A percentile compares a stretch with the other conserved stretches of the same genome.
phyloP scores from a whole-genome alignment of 2,888 invertebrate genomes.

The Drosophila mercatorum region DNA sequence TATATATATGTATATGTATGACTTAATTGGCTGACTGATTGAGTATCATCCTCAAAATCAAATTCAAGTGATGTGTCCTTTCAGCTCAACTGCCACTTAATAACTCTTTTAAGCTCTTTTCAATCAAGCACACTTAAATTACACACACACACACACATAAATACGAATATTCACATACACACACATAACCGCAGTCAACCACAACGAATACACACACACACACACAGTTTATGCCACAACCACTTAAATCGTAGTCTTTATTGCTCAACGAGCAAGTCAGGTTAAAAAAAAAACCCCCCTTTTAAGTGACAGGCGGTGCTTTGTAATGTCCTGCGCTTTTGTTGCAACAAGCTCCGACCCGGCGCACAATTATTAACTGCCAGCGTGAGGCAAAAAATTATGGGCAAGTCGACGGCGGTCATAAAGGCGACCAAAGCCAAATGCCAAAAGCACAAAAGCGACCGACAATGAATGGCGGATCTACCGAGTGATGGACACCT shows the following conservation, averaged over 20 bases:
- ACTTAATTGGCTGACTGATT: not conserved
- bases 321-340: slow-evolving; percentile 33
- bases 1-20: not conserved
- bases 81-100: slow-evolving; percentile 19
- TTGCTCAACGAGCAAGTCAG: not conserved
- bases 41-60: slow-evolving; percentile 6
- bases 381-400: slow-evolving; percentile 25
- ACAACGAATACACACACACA: not conserved
- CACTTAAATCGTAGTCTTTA: slow-evolving; percentile 30
- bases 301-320: slow-evolving; percentile 52
- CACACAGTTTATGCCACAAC: slow-evolving; percentile 17
- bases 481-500: slow-evolving; percentile 43
- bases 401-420: slow-evolving; percentile 37
- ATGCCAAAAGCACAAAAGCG: slow-evolving; percentile 59
- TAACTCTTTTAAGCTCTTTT: slow-evolving; percentile 18
- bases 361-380: slow-evolving; percentile 54
- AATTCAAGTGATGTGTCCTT: slow-evolving; percentile 16
- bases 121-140: slow-evolving; percentile 28
- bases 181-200: not conserved
- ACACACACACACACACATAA: slow-evolving; percentile 7
- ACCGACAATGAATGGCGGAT: slow-evolving; percentile 53
- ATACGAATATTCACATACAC: not conserved
- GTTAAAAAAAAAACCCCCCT: slow-evolving; percentile 7
- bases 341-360: slow-evolving; percentile 27
- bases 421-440: slow-evolving; percentile 54